Evolutionary conservation across 2,797 vertebrate species (phyloP), one percentile per base, ranked within the genome.

Genomic region (Triplophysa yarkandensis): DNA sequence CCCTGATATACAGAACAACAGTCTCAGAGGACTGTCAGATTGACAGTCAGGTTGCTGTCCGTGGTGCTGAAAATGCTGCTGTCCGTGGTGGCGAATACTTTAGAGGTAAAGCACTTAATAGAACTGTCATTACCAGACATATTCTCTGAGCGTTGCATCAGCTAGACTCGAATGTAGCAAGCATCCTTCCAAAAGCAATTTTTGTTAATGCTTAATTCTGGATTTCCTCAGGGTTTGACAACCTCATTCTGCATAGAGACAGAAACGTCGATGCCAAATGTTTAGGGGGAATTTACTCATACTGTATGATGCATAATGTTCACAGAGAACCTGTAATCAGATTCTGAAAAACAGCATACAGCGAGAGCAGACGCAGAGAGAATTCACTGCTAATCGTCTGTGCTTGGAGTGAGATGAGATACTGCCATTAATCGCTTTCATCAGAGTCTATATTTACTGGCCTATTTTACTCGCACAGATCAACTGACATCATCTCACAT

Each of bases 161-260:
- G 55, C 55, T 28, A 17, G 55, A 17, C 55, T 58, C 27, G 17
- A 58, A 57, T 57, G 16, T 11, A 57, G 28, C 28, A 65, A 55
- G 58, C 30, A 50, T 27, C 19, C 21, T 28, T 72, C 13, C 19
- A n/a, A 21, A n/a, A 64, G 54, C 32, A 55, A 44, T 13, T 0
- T 34, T n/a, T 13, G 13, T 64, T 43, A 73, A 30, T 65, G 48
- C n/a, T 3, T 8, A 41, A 64, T 63, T 54, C 55, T 54, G 19
- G 60, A 65, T 65, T 36, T 65, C 61, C 61, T 65, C 19, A 4
- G 61, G 61, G 41, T 32, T 30, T 65, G 36, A 65, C 61, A 74
- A 44, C 36, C 27, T 65, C 36, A 5, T 62, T 46, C 21, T 63
- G 30, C 11, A 6, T 28, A 21, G 28, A 34, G 50, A 65, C 58